Evolutionary conservation across 1,140 invertebrate genomes (phyloP), one percentile per base, ranked within the genome.

Genomic region (Sminthurides bifidus): DNA sequence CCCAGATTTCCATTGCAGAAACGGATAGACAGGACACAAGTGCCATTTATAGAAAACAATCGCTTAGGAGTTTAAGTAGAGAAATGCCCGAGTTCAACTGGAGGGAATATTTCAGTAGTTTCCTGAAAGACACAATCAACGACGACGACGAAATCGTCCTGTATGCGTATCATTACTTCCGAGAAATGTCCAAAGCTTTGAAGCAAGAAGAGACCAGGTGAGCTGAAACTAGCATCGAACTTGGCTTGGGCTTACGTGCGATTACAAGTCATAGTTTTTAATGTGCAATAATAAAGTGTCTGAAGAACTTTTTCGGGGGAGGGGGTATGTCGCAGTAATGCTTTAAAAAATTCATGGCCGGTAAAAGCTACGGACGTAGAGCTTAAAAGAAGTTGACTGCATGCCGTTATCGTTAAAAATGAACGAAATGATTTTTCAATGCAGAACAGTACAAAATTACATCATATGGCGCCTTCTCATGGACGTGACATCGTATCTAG

Each of bases 11-110:
- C 0, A 68, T 82, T 38, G 79, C 84, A 1, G 85, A 88, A 74
- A 82, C 83, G 2, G 85, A 90, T 63, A 73, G 85, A 1, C 85
- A 88, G 60, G 87, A 90, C 63, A 87, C 84, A 0, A 83, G 83
- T 43, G 73, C 77, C 17, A 85, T 85, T 31, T 88, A 89, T 66
- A 73, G 75, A 4, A 85, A 87, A 69, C 68, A 87, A 51, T 77
- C 76, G 0, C 65, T 89, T 26, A 73, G 84, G 14, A 73, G 84
- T 64, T 67, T 89, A 38, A 78, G 84, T 66, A 52, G 58, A 6
- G 70, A 79, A 58, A 81, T 87, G 14, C 84, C 84, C 1, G 76
- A 85, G 71, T 73, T 92, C 38, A 77, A 86, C 51, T 92, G 88
- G 87, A 71, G 77, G 6, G 71, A 76, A 54, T 91, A 87, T 71